Evolutionary conservation across 2,888 invertebrate species (phyloP).

Genomic region (Lasioglossum malachurum): DNA sequence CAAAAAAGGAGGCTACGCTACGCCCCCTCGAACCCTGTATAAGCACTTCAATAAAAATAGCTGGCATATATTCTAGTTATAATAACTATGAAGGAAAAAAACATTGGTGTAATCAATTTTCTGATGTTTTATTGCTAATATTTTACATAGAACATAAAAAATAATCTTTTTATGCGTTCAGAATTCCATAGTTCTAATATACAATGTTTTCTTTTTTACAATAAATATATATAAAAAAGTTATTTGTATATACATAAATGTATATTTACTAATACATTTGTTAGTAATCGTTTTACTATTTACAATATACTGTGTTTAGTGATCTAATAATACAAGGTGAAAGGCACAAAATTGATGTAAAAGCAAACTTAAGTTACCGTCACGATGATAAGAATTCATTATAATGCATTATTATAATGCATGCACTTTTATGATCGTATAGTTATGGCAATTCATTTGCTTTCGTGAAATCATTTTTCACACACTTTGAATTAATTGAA

Average conservation of each 20-base stretch:
- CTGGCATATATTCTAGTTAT: background rate
- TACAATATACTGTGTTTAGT: slow-evolving; percentile 45
- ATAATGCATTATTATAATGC: slow-evolving; percentile 16
- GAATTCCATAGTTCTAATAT: slow-evolving; percentile 14
- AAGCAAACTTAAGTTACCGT: background rate
- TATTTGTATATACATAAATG: slow-evolving; percentile 52
- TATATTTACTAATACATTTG: slow-evolving; percentile 46
- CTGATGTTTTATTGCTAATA: slow-evolving; percentile 36
- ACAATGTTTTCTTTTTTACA: slow-evolving; percentile 2
- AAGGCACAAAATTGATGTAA: slow-evolving; percentile 3
- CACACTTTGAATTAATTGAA: slow-evolving; percentile 3
- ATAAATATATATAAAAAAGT: slow-evolving; percentile 29
- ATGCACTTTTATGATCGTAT: background rate
- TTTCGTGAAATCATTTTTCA: background rate
- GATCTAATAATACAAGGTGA: slow-evolving; percentile 20
- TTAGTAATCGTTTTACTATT: slow-evolving; percentile 48
- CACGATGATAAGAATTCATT: slow-evolving; percentile 19
- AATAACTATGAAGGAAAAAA: background rate
- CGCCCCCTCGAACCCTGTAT: too few species aligned
- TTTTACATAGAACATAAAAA: slow-evolving; percentile 17
- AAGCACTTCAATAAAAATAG: too few species aligned
- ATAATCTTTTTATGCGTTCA: slow-evolving; percentile 12
- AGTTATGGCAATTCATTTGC: background rate
- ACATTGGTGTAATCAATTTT: background rate
- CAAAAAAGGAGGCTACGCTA: too few species aligned